A percentile compares a stretch with the other conserved stretches of the same genome.
Evolutionary conservation across 2,113 vertebrate species (phyloP).

Genomic region (Pristiophorus japonicus): DNA sequence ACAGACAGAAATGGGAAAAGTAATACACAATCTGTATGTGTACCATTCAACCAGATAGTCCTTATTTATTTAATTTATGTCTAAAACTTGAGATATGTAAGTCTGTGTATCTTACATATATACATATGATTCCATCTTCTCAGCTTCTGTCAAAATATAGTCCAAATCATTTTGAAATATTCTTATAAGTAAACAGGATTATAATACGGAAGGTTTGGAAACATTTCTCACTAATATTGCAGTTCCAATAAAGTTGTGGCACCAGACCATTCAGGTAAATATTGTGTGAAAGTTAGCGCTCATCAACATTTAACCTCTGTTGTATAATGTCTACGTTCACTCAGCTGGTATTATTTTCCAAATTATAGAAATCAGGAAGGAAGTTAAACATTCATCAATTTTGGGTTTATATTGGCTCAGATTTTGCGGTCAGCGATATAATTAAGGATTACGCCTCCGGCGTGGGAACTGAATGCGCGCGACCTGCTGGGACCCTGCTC

Average conservation of each 20-base stretch:
- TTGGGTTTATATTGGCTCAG: no score
- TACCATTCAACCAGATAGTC: neutral
- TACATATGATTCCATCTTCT: neutral
- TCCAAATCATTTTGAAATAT: neutral
- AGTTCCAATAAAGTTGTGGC: neutral
- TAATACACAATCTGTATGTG: no score
- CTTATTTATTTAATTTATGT: neutral
- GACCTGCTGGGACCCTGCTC: no score
- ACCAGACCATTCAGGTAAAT: neutral
- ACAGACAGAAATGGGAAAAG: no score
- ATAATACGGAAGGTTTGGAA: neutral
- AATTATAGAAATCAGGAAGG: neutral
- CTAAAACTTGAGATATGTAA: neutral
- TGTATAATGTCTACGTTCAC: neutral
- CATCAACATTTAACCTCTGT: no score
- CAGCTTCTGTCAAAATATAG: neutral
- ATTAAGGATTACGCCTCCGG: no score
- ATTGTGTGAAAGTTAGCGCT: no score
- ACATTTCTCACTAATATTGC: neutral
- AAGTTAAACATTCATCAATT: neutral
- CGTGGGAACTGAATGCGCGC: no score
- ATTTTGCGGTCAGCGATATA: no score
- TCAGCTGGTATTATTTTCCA: neutral
- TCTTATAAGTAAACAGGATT: neutral
- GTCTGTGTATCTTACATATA: neutral